Evolutionary conservation across 2,113 vertebrate species (phyloP).

Genomic region (Scolopax mira): DNA sequence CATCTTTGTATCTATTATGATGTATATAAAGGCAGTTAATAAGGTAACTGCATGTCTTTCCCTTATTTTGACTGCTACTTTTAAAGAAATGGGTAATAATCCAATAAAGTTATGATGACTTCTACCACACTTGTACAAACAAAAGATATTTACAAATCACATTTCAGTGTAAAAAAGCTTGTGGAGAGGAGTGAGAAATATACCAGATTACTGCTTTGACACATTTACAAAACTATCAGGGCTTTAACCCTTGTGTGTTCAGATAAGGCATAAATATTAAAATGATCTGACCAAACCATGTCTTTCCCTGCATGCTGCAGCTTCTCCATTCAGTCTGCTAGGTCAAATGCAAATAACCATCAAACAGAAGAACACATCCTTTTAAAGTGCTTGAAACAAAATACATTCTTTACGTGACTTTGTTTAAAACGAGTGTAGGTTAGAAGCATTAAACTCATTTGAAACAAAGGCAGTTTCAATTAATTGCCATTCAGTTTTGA

Average conservation of each 20-base stretch:
- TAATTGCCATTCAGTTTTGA: conserved; percentile 52
- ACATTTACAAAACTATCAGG: conserved; percentile 9
- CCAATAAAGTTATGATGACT: conserved; percentile 53
- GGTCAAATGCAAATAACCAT: conserved; percentile 70
- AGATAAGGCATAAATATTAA: conserved; percentile 43
- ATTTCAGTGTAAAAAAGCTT: conserved; percentile 16
- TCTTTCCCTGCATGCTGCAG: conserved; percentile 51
- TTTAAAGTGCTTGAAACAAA: conserved; percentile 44
- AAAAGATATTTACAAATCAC: neutral
- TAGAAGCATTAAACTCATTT: conserved; percentile 10
- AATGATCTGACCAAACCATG: conserved; percentile 15
- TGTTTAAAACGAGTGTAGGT: neutral
- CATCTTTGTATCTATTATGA: neutral
- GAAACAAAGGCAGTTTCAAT: conserved; percentile 55
- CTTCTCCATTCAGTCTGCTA: conserved; percentile 53
- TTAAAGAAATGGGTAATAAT: conserved; percentile 40
- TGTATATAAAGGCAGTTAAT: neutral
- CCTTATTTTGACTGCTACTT: neutral
- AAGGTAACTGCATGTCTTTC: neutral
- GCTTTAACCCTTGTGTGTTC: conserved; percentile 53
- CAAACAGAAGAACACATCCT: neutral
- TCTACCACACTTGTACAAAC: neutral
- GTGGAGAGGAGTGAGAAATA: neutral
- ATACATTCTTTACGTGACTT: neutral
- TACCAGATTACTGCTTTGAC: neutral